phyloP scores from a whole-genome alignment of 1,140 invertebrate species.

The Neodiprion virginianus region DNA sequence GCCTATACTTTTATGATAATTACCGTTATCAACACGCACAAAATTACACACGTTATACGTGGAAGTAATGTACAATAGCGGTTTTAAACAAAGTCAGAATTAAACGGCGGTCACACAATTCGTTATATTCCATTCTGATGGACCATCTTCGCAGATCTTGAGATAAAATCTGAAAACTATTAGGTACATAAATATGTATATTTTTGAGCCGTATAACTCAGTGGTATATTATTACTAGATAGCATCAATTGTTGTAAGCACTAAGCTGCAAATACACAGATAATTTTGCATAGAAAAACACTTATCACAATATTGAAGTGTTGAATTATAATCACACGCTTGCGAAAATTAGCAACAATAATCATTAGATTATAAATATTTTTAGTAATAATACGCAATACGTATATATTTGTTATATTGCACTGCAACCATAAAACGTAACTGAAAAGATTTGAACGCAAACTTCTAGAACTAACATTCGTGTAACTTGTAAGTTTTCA shows the following conservation, averaged over 20 bases:
- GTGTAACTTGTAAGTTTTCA: too few relatives aligned
- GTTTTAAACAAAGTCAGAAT: neutral
- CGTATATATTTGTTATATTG: too few relatives aligned
- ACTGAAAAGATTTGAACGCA: too few relatives aligned
- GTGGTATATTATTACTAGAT: neutral
- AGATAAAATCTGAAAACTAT: constrained; percentile 2
- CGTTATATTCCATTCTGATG: neutral
- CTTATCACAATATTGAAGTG: too few relatives aligned
- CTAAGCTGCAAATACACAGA: neutral
- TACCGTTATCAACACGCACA: neutral
- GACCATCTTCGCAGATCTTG: neutral
- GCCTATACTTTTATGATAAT: neutral
- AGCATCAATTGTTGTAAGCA: neutral
- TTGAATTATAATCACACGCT: too few relatives aligned
- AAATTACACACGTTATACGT: neutral
- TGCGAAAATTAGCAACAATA: too few relatives aligned
- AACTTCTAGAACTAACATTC: too few relatives aligned
- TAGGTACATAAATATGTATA: neutral
- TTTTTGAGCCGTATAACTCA: neutral
- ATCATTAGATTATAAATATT: too few relatives aligned
- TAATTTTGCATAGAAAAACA: too few relatives aligned
- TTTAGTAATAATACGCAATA: too few relatives aligned
- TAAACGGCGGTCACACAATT: neutral
- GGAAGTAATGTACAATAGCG: neutral
- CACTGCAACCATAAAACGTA: too few relatives aligned